Evolutionary conservation across 2,888 invertebrate species (phyloP).

Genomic region (Imbricaverruca yamaguchii): DNA sequence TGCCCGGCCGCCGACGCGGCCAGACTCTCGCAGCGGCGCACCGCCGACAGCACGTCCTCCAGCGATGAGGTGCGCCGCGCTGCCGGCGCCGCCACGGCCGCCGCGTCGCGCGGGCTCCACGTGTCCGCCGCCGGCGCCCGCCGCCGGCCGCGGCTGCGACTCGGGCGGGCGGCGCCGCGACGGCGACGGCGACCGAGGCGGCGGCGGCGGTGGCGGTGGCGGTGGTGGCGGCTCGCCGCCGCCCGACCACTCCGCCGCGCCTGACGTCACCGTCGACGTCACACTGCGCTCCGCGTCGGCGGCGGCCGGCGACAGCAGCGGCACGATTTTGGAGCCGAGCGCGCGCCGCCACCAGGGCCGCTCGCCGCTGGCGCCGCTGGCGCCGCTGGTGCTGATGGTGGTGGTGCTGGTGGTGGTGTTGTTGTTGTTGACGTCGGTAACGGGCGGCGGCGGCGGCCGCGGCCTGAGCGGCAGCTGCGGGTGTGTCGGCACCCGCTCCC

Average conservation of each 20-base stretch:
- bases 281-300: background rate
- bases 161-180: background rate
- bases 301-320: background rate
- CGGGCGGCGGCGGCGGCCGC: background rate
- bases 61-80: background rate
- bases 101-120: no score
- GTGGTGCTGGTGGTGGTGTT: background rate
- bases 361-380: background rate
- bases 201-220: background rate
- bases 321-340: slow-evolving; percentile 8
- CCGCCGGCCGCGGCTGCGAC: no score
- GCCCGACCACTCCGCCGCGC: background rate
- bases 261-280: background rate
- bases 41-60: background rate
- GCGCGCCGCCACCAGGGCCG: background rate
- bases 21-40: background rate
- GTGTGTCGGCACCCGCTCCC: background rate
- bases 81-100: no score
- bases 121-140: no score
- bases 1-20: background rate
- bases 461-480: background rate
- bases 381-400: background rate
- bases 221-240: no score
- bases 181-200: background rate
- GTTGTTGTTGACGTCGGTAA: no score